Evolutionary conservation across 1,140 invertebrate genomes (phyloP), one percentile per base, ranked within the genome.

Genomic region (Penaeus chinensis): DNA sequence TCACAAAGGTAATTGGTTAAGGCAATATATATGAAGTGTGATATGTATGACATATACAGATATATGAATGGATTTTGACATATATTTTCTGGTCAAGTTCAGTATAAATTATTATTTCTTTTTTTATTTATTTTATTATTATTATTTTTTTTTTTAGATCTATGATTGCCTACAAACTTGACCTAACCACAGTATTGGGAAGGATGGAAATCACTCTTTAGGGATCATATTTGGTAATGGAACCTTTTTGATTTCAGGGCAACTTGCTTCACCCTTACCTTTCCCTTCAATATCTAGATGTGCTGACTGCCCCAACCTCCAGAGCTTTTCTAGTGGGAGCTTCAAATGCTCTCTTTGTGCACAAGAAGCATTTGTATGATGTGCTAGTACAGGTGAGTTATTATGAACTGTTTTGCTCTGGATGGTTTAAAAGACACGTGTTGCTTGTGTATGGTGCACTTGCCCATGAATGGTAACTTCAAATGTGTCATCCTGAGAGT

Each of bases 321-420:
- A 93, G 96, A 89, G 97, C 97, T 77, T 99, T 98, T 93, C 93
- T 99, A 63, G 96, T 99, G 89, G 99, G 99, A 78, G 98, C 98
- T 16, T 99, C 98, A 63, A 99, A 99, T 94, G 95, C 99, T 24
- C 93, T 99, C 13, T 99, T 99, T 91, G 98, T 98, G 92, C 98
- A 99, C 91, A 98, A 98, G 91, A 95, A 96, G 87, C 96, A 98
- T 91, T 92, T 99, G 10, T 96, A 97, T 91, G 98, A 99, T 93
- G 96, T 98, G 60, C 93, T 99, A 80, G 94, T 99, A 19, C 98
- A 90, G 84, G 87, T 90, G 63, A 65, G 88, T 42, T 7, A 42
- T 42, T 42, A 32, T 80, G 10, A 22, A 42, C 37, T 24, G 19
- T 16, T 32, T 84, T 42, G n/a, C 13, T 20, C 1, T 13, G 2